Percentiles rank a stretch among this genome's conserved stretches.
These are phyloP conservation scores for Schizotus pectinicornis DNA, from an alignment of 2,888 invertebrate species.

Conservation along the genomic window DNA sequence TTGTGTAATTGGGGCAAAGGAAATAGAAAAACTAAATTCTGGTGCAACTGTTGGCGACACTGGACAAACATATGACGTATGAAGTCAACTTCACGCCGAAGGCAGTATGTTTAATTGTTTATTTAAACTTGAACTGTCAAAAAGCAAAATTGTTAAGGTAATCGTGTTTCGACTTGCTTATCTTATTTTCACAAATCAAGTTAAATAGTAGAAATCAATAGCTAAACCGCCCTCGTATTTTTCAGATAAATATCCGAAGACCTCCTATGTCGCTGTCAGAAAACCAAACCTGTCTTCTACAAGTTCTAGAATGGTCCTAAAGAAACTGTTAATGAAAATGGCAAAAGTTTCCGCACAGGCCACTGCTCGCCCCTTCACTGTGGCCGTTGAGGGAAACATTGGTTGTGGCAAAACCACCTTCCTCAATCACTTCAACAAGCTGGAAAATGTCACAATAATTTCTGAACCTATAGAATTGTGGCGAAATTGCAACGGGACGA, in stretches of 20 bases:
- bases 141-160: too few relatives aligned
- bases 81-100: too few relatives aligned
- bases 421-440: conserved; percentile 77
- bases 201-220: too few relatives aligned
- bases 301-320: conserved; percentile 5
- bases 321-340: conserved; percentile 2
- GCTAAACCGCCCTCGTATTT: too few relatives aligned
- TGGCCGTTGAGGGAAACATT: conserved; percentile 88
- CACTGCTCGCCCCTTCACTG: conserved; percentile 71
- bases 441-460: conserved; percentile 68
- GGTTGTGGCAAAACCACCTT: conserved; percentile 91
- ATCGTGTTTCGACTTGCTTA: too few relatives aligned
- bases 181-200: too few relatives aligned
- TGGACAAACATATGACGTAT: not conserved
- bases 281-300: not conserved
- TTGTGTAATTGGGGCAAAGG: too few relatives aligned
- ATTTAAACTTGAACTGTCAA: not conserved
- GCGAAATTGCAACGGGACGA: conserved; percentile 79
- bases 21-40: too few relatives aligned
- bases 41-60: too few relatives aligned
- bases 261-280: too few relatives aligned
- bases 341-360: not conserved
- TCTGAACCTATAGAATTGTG: conserved; percentile 83
- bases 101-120: too few relatives aligned
- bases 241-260: too few relatives aligned